phyloP scores from a whole-genome alignment of 2,113 vertebrate species.

The Carassius auratus region DNA sequence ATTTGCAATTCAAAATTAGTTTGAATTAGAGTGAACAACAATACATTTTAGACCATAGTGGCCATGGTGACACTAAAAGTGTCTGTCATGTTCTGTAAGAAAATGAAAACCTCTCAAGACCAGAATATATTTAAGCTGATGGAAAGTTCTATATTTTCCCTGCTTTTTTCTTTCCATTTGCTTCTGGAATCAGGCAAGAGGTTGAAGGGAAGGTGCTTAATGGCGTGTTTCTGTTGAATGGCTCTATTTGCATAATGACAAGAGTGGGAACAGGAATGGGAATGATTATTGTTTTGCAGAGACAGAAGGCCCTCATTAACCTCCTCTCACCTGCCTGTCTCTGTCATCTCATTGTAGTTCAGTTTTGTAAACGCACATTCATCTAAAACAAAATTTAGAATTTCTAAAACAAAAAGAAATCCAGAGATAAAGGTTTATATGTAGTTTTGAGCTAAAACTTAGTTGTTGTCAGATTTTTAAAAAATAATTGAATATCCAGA shows the following conservation, averaged over 20 bases:
- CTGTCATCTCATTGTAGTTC: not conserved
- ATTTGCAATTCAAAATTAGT: conserved; percentile 6
- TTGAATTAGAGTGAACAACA: not conserved
- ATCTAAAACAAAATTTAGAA: not conserved
- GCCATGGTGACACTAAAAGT: not conserved
- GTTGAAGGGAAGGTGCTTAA: conserved; percentile 65
- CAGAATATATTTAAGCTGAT: not conserved
- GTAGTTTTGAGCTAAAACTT: not conserved
- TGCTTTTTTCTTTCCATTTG: conserved; percentile 4
- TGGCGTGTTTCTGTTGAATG: conserved; percentile 64
- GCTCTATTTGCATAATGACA: conserved; percentile 66
- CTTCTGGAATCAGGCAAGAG: conserved; percentile 53
- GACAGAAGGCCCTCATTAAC: conserved; percentile 34
- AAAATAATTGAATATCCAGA: not conserved
- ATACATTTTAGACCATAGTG: not conserved
- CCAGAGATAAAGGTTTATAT: not conserved
- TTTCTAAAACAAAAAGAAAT: not conserved
- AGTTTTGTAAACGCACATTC: not conserved
- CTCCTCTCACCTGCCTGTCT: conserved; percentile 25
- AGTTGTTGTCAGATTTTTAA: not conserved
- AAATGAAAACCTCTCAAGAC: not conserved
- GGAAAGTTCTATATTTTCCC: conserved; percentile 9
- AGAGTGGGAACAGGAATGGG: conserved; percentile 40
- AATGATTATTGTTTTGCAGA: conserved; percentile 56
- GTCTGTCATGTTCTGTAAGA: not conserved